Conservation (phyloP, 2,113 vertebrate genomes). For the Semicossyphus pulcher region DNA sequence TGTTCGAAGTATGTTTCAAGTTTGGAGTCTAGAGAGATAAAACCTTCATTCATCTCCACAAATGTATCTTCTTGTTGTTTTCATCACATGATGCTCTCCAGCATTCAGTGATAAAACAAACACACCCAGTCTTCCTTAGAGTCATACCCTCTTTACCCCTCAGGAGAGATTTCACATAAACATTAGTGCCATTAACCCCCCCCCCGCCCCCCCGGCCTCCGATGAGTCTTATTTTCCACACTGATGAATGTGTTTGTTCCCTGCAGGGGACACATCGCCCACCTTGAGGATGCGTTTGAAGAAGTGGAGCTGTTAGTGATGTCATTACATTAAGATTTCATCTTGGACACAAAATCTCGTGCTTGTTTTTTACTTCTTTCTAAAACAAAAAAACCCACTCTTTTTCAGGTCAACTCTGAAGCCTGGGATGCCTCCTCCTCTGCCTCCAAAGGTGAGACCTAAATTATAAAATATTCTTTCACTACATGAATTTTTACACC, state of each 20-base stretch:
- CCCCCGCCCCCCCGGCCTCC: background rate
- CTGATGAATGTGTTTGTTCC: slow-evolving; percentile 19
- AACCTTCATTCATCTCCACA: no score
- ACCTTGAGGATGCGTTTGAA: slow-evolving; percentile 87
- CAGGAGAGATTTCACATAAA: slow-evolving; percentile 25
- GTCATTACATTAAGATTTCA: background rate
- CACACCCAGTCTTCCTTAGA: background rate
- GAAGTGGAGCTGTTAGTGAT: slow-evolving; percentile 89
- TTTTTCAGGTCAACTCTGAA: slow-evolving; percentile 92
- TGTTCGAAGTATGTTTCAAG: background rate
- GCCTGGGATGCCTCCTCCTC: slow-evolving; percentile 89
- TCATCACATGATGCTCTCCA: slow-evolving; percentile 1
- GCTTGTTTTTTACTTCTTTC: background rate
- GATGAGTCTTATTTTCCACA: background rate
- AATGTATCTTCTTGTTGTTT: background rate
- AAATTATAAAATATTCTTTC: background rate
- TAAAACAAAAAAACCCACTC: background rate
- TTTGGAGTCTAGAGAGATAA: background rate
- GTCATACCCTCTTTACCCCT: slow-evolving; percentile 2
- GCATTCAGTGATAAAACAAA: background rate
- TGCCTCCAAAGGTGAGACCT: slow-evolving; percentile 93
- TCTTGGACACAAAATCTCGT: background rate
- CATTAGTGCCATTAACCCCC: slow-evolving; percentile 10
- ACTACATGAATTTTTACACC: background rate
- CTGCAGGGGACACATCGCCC: slow-evolving; percentile 86